A percentile compares a stretch with the other conserved stretches of the same genome.
phyloP scores from a whole-genome alignment of 2,797 vertebrate genomes.

The Synanceia verrucosa region DNA sequence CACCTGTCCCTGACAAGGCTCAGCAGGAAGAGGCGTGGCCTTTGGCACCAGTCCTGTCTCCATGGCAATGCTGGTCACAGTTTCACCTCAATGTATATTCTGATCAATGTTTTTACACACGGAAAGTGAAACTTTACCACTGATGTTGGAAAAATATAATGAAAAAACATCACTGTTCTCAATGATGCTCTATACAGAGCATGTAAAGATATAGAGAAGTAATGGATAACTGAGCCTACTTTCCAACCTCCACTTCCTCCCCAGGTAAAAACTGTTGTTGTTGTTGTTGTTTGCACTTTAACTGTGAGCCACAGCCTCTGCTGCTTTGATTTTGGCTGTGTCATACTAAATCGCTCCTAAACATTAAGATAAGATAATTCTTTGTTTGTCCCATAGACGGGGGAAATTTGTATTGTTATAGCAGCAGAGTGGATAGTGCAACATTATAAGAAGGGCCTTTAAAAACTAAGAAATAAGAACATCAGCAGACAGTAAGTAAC shows the following conservation, averaged over 20 bases:
- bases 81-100: conserved; percentile 31
- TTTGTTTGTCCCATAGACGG: too few species aligned
- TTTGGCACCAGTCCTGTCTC: conserved; percentile 56
- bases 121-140: conserved; percentile 16
- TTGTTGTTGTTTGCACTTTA: neutral
- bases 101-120: conserved; percentile 13
- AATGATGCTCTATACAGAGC: neutral
- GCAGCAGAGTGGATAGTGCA: too few species aligned
- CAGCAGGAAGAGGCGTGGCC: conserved; percentile 68
- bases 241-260: too few species aligned
- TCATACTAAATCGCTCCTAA: neutral
- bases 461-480: too few species aligned
- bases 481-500: too few species aligned
- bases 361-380: too few species aligned
- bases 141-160: neutral
- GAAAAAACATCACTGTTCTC: too few species aligned
- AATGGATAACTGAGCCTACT: neutral
- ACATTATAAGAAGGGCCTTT: too few species aligned
- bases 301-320: neutral
- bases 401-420: too few species aligned
- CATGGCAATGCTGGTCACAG: conserved; percentile 53
- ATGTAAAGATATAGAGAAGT: neutral
- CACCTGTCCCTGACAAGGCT: conserved; percentile 71
- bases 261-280: too few species aligned
- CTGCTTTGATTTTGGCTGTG: neutral